phyloP scores from a whole-genome alignment of 2,797 vertebrate genomes.

The Fringilla coelebs region DNA sequence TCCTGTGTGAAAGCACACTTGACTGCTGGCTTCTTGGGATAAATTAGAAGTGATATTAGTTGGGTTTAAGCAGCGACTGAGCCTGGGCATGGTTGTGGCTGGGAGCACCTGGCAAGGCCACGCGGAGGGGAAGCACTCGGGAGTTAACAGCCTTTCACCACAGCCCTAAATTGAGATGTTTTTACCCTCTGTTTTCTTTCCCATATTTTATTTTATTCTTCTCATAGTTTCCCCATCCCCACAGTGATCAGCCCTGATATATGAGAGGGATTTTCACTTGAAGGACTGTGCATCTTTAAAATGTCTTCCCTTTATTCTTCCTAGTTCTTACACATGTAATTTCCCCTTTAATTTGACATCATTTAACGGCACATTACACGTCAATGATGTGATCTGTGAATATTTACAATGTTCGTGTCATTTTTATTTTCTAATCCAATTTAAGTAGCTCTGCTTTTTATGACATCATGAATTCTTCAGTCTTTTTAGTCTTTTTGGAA shows the following conservation, averaged over 20 bases:
- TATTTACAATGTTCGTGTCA: constrained; percentile 85
- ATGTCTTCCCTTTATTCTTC: constrained; percentile 80
- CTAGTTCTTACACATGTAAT: constrained; percentile 80
- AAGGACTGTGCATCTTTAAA: constrained; percentile 81
- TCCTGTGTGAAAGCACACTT: background rate
- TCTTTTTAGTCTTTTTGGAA: constrained; percentile 81
- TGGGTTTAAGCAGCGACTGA: background rate
- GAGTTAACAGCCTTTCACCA: constrained; percentile 48
- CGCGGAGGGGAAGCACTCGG: background rate
- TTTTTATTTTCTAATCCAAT: constrained; percentile 84
- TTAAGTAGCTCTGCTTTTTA: constrained; percentile 82
- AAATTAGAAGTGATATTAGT: background rate
- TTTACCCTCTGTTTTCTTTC: constrained; percentile 65
- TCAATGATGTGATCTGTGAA: constrained; percentile 84
- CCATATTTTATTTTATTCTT: constrained; percentile 75
- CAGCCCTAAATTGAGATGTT: constrained; percentile 65
- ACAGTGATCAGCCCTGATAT: constrained; percentile 69
- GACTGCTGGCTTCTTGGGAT: background rate
- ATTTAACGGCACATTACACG: constrained; percentile 84
- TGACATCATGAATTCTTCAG: constrained; percentile 84
- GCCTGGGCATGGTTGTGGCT: background rate
- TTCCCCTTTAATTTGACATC: constrained; percentile 84
- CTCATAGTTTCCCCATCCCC: constrained; percentile 47
- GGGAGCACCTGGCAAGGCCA: background rate
- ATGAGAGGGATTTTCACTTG: constrained; percentile 71